Evolutionary conservation across 2,888 invertebrate genomes (phyloP).

Genomic region (Platerodrilus igneus): DNA sequence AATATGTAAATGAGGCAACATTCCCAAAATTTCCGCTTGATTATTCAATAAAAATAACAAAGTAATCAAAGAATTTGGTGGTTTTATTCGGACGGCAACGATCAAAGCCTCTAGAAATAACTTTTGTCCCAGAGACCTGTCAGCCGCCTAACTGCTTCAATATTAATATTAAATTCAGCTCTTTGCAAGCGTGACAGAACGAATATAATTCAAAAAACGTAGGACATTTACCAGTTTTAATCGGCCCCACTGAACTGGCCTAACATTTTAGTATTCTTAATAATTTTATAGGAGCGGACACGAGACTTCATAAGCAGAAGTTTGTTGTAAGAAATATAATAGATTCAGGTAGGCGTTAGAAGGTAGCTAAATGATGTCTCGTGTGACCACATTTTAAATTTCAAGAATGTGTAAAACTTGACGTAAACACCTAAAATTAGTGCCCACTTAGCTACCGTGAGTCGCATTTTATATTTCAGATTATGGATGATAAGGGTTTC

Average conservation of each 20-base stretch:
- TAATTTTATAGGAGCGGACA: too few species aligned
- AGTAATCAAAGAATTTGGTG: slow-evolving; percentile 16
- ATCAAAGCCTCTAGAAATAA: slow-evolving; percentile 21
- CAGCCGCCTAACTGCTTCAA: slow-evolving; percentile 17
- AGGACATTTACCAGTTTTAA: slow-evolving; percentile 35
- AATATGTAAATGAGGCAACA: slow-evolving; percentile 12
- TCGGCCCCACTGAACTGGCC: too few species aligned
- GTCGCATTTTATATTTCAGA: slow-evolving; percentile 23
- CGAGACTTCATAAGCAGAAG: too few species aligned
- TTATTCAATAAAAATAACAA: slow-evolving; percentile 17
- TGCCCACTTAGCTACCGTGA: slow-evolving; percentile 28
- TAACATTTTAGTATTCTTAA: too few species aligned
- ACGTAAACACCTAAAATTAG: slow-evolving; percentile 34
- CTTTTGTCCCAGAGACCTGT: slow-evolving; percentile 24
- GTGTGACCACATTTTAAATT: slow-evolving; percentile 20
- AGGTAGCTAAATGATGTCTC: too few species aligned
- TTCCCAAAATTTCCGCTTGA: slow-evolving; percentile 9
- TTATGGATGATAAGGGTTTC: slow-evolving; percentile 15
- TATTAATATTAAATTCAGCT: slow-evolving; percentile 27
- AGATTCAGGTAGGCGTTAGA: too few species aligned
- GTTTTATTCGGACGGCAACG: slow-evolving; percentile 15
- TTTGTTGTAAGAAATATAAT: too few species aligned
- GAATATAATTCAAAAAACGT: slow-evolving; percentile 33
- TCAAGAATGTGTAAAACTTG: slow-evolving; percentile 32
- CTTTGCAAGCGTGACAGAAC: slow-evolving; percentile 28